Evolutionary conservation across 2,113 vertebrate genomes (phyloP).

Genomic region (Romanogobio albipinnatus): DNA sequence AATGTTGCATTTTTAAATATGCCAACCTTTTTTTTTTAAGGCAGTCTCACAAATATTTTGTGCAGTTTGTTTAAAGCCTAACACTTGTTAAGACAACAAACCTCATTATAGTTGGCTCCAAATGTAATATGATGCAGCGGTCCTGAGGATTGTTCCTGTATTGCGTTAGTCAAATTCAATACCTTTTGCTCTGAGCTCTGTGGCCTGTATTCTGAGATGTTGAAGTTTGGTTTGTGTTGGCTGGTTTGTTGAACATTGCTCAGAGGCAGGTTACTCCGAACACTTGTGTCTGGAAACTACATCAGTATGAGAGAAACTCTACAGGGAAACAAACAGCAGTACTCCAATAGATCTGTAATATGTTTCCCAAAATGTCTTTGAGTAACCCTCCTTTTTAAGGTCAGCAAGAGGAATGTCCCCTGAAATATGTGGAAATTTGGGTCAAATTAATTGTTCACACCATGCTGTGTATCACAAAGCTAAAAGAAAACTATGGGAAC

Average conservation of each 20-base stretch:
- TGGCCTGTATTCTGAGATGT: slow-evolving; percentile 31
- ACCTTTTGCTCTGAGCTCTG: neutral
- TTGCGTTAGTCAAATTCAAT: slow-evolving; percentile 9
- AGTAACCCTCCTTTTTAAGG: neutral
- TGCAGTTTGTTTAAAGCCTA: slow-evolving; percentile 29
- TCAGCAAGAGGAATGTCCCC: slow-evolving; percentile 26
- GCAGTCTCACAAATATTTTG: neutral
- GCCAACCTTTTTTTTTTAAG: neutral
- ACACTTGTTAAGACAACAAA: slow-evolving; percentile 29
- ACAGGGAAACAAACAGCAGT: slow-evolving; percentile 21
- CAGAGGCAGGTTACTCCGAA: slow-evolving; percentile 30
- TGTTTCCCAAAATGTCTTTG: slow-evolving; percentile 40
- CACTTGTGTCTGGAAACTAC: slow-evolving; percentile 50
- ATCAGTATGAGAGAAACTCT: slow-evolving; percentile 40
- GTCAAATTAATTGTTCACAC: neutral
- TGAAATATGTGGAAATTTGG: neutral
- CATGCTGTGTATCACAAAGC: slow-evolving; percentile 1
- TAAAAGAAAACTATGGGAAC: slow-evolving; percentile 25
- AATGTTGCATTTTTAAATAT: neutral
- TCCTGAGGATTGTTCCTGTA: slow-evolving; percentile 29
- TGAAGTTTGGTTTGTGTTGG: slow-evolving; percentile 48
- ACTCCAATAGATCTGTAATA: slow-evolving; percentile 26
- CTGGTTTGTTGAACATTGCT: slow-evolving; percentile 35
- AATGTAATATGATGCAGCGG: slow-evolving; percentile 36
- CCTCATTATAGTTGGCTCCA: slow-evolving; percentile 9